A percentile compares a stretch with the other conserved stretches of the same genome.
phyloP scores from a whole-genome alignment of 2,888 invertebrate species.

The Pomacea canaliculata region DNA sequence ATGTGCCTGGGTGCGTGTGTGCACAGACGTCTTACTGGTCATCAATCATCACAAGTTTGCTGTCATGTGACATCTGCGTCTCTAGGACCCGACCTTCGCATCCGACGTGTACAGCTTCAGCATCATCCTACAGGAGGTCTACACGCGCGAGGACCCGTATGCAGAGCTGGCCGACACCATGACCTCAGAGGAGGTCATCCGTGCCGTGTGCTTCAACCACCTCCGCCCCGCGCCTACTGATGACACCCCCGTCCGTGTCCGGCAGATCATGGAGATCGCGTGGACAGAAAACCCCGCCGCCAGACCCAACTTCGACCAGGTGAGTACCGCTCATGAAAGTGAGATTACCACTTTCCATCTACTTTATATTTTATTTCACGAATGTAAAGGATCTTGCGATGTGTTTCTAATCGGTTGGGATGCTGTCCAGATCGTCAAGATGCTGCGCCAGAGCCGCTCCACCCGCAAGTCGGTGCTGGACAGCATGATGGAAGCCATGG shows the following conservation, averaged over 20 bases:
- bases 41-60: too few species aligned
- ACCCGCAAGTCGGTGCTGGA: constrained; percentile 60
- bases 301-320: constrained; percentile 52
- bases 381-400: too few species aligned
- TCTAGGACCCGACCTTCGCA: constrained; percentile 33
- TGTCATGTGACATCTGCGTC: background rate
- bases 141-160: constrained; percentile 58
- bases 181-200: constrained; percentile 47
- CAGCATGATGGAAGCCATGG: constrained; percentile 65
- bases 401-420: too few species aligned
- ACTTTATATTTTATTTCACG: too few species aligned
- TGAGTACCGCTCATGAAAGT: background rate
- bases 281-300: constrained; percentile 50
- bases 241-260: constrained; percentile 44
- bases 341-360: too few species aligned
- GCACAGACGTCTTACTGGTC: background rate
- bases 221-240: constrained; percentile 48
- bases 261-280: constrained; percentile 50
- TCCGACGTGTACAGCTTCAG: constrained; percentile 61
- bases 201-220: constrained; percentile 45
- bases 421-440: constrained; percentile 40
- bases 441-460: constrained; percentile 50
- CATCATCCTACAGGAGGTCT: constrained; percentile 62
- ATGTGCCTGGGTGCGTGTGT: background rate
- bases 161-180: constrained; percentile 45